Evolutionary conservation across 2,113 vertebrate genomes (phyloP), one percentile per base, ranked within the genome.

Genomic region (Phylloscopus trochilus): DNA sequence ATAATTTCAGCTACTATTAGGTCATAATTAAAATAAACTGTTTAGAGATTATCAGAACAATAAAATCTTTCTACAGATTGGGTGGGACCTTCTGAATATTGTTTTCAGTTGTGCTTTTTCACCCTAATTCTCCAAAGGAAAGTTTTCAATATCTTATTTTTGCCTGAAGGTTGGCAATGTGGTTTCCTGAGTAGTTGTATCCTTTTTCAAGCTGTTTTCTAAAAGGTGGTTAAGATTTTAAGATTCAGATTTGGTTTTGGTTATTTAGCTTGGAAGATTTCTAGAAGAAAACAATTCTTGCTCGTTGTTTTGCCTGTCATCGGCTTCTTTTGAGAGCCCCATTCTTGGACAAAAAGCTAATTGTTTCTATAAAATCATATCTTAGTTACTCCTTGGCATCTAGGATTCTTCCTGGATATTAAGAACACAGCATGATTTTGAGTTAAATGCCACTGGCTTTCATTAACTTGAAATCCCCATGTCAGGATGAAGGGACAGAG

Each of bases 1-100:
- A 72, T 70, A 78, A 87, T 84, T 93, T 92, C 24, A 84, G 35
- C 68, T 92, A 83, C 88, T 90, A 88, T 83, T 93, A 55, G 3
- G 33, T 62, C 28, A 84, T 79, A 94, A 93, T 81, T 83, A 81
- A 85, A 91, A 90, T 74, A 43, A 83, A 92, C 72, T 74, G 28
- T 88, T 93, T 92, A 67, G 68, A 90, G 62, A 93, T 96, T 86
- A 86, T 35, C 84, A 70, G 86, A 97, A 93, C 85, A 94, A 86
- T 94, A 86, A 93, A 93, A 83, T 83, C 68, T 93, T 96, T 95
- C 88, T 94, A 51, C 85, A 93, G 56, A 79, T 77, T 19, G 79
- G 43, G 27, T 77, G 63, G 51, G 28, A 86, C 43, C 77, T 77
- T 90, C 60, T 80, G 75, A 95, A 83, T 83, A 88, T 90, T 96